A percentile compares a stretch with the other conserved stretches of the same genome.
Evolutionary conservation across 2,888 invertebrate genomes (phyloP).

Genomic region (Drosophila kokeensis): DNA sequence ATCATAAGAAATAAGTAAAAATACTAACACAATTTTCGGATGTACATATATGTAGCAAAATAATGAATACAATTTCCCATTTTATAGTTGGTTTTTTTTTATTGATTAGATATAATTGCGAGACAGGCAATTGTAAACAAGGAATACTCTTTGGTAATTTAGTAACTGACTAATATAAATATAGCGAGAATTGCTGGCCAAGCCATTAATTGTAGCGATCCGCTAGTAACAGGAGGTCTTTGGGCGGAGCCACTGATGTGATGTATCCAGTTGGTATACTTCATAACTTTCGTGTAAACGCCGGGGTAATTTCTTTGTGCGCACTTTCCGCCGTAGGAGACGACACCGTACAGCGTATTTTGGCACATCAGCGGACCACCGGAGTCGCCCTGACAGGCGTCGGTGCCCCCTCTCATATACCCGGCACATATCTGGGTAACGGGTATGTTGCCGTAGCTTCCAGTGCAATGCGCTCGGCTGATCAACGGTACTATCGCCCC

Average conservation of each 20-base stretch:
- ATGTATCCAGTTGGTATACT: slow-evolving; percentile 66
- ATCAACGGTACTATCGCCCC: slow-evolving; percentile 63
- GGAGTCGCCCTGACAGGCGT: slow-evolving; percentile 82
- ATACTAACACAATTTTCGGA: background rate
- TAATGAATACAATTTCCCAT: slow-evolving; percentile 2
- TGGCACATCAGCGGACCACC: slow-evolving; percentile 79
- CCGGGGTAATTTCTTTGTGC: slow-evolving; percentile 69
- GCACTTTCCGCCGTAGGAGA: slow-evolving; percentile 79
- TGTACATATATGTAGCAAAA: slow-evolving; percentile 3
- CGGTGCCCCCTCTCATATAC: slow-evolving; percentile 64
- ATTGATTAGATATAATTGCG: slow-evolving; percentile 41
- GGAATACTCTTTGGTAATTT: slow-evolving; percentile 1
- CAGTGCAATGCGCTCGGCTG: slow-evolving; percentile 41
- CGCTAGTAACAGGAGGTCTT: background rate
- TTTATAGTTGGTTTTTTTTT: background rate
- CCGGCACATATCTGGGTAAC: slow-evolving; percentile 76
- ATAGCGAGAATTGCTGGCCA: slow-evolving; percentile 18
- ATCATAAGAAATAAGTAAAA: background rate
- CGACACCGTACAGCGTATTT: slow-evolving; percentile 65
- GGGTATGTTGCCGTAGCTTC: slow-evolving; percentile 54
- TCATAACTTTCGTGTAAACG: slow-evolving; percentile 79
- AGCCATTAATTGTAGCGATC: background rate
- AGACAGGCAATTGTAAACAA: background rate
- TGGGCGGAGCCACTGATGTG: slow-evolving; percentile 38
- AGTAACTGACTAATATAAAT: slow-evolving; percentile 14